Percentiles rank a stretch among this genome's conserved stretches.
These are phyloP conservation scores for Cyprinodon variegatus DNA, from an alignment of 2,113 vertebrate species.

Conservation along the genomic window DNA sequence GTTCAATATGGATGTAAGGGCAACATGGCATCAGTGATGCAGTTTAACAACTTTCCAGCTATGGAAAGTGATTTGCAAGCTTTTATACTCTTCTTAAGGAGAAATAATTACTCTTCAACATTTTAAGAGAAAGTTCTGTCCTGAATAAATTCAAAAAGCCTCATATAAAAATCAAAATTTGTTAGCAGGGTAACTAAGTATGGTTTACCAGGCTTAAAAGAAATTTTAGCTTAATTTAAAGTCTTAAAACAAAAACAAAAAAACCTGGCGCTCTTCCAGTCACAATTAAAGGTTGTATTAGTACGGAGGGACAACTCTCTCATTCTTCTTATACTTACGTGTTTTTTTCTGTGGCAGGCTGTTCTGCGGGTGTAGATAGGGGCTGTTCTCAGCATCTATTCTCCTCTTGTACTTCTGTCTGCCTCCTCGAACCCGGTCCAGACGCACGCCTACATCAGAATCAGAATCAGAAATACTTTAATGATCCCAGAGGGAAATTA, in stretches of 20 bases:
- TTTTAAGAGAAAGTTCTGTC: background rate
- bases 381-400: constrained; percentile 94
- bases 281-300: background rate
- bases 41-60: background rate
- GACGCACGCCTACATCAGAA: constrained; percentile 85
- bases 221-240: background rate
- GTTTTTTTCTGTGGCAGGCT: constrained; percentile 92
- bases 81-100: background rate
- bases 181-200: background rate
- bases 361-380: constrained; percentile 91
- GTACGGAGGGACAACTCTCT: background rate
- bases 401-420: constrained; percentile 98
- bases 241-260: background rate
- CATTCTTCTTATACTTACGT: constrained; percentile 80
- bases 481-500: too few relatives aligned
- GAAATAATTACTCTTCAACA: background rate
- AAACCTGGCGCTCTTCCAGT: background rate
- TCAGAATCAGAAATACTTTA: too few relatives aligned
- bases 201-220: background rate
- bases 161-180: background rate
- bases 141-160: background rate
- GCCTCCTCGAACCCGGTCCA: constrained; percentile 96
- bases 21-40: background rate
- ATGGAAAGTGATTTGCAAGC: background rate
- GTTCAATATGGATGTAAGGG: background rate